These are phyloP conservation scores for Ectemnius cavifrons DNA, from an alignment of 2,888 invertebrate genomes.

Conservation along the genomic window DNA sequence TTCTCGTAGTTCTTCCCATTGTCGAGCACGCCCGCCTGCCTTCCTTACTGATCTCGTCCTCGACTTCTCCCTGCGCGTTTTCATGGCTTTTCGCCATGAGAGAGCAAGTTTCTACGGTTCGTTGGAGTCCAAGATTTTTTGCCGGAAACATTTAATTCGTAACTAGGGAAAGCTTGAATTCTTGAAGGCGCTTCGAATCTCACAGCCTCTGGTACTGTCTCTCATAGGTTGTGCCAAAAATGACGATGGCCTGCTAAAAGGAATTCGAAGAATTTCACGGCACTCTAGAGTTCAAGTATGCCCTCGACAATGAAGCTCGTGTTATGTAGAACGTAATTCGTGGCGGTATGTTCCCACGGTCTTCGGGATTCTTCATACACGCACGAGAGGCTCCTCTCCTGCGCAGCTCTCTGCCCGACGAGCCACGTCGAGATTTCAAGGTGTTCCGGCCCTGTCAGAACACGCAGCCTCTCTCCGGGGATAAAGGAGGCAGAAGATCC, in stretches of 20 bases:
- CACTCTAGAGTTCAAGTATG: too few relatives aligned
- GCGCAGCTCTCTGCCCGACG: constrained; percentile 24
- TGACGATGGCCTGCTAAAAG: too few relatives aligned
- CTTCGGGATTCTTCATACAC: constrained; percentile 52
- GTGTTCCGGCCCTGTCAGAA: constrained; percentile 36
- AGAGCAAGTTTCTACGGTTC: constrained; percentile 19
- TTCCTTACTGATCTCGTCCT: constrained; percentile 19
- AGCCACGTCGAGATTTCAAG: constrained; percentile 45
- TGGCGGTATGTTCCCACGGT: constrained; percentile 52
- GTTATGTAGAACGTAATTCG: constrained; percentile 29
- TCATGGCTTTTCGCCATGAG: constrained; percentile 4
- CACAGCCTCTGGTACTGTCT: too few relatives aligned
- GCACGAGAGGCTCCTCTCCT: constrained; percentile 37
- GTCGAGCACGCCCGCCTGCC: neutral
- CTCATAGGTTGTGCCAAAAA: too few relatives aligned
- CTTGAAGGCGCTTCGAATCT: too few relatives aligned
- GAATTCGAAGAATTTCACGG: too few relatives aligned
- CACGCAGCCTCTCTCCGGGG: constrained; percentile 30
- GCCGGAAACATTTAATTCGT: too few relatives aligned
- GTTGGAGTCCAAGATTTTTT: too few relatives aligned
- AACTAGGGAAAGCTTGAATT: too few relatives aligned
- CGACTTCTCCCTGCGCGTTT: constrained; percentile 16
- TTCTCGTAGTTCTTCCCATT: neutral
- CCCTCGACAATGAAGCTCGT: constrained; percentile 18
- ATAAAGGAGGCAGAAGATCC: constrained; percentile 17